Conservation (phyloP, 1,140 invertebrate species). For the Goniozus legneri region DNA sequence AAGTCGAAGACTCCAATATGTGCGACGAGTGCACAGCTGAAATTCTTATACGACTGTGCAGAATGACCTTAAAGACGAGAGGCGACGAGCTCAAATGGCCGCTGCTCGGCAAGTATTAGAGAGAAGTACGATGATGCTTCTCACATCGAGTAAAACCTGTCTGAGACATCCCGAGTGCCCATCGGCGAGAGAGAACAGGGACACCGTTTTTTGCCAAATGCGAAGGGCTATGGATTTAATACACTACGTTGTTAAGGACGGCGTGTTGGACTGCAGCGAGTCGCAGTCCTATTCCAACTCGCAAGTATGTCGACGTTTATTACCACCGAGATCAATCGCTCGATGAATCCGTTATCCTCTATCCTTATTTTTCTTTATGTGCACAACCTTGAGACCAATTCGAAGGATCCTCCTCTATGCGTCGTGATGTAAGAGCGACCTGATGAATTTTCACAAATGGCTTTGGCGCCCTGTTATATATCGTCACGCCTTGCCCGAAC, state of each 20-base stretch:
- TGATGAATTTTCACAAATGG: too few relatives aligned
- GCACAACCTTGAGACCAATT: too few relatives aligned
- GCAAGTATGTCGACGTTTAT: constrained; percentile 36
- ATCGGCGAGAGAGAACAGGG: constrained; percentile 88
- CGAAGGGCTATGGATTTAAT: constrained; percentile 94
- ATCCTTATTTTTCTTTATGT: neutral
- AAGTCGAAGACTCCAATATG: constrained; percentile 3
- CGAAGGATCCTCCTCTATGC: too few relatives aligned
- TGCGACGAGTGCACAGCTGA: neutral
- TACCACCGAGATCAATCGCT: too few relatives aligned
- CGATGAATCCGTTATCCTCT: too few relatives aligned
- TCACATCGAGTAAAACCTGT: constrained; percentile 95
- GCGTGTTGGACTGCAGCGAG: constrained; percentile 67
- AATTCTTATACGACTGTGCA: constrained; percentile 39
- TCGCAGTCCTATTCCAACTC: constrained; percentile 51
- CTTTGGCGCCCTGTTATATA: too few relatives aligned
- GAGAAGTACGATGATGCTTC: constrained; percentile 94
- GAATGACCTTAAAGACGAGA: constrained; percentile 92
- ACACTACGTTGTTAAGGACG: constrained; percentile 95
- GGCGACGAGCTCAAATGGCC: constrained; percentile 91
- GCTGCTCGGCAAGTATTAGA: constrained; percentile 92
- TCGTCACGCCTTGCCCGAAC: too few relatives aligned
- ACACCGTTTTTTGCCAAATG: constrained; percentile 98
- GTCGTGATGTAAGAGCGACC: too few relatives aligned
- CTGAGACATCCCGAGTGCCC: constrained; percentile 92